A percentile compares a stretch with the other conserved stretches of the same genome.
Evolutionary conservation across 2,888 invertebrate species (phyloP).

Genomic region (Chrysomela aeneicollis): DNA sequence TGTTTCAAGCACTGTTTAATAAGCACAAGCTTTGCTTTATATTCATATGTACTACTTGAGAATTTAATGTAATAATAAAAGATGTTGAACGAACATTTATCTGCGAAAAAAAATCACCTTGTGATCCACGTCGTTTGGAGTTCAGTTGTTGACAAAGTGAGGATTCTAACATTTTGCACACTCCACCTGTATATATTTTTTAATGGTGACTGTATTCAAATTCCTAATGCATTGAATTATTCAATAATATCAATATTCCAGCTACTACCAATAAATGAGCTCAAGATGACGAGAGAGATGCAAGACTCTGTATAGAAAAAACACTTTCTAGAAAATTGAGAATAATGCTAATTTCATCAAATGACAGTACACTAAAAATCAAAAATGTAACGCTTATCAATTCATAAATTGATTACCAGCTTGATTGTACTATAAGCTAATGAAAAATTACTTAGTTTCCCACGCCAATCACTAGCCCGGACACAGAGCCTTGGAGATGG

Average conservation of each 20-base stretch:
- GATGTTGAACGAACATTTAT: constrained; percentile 13
- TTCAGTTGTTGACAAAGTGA: too few relatives aligned
- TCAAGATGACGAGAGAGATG: too few relatives aligned
- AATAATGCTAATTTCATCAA: too few relatives aligned
- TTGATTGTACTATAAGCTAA: constrained; percentile 34
- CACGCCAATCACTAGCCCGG: constrained; percentile 88
- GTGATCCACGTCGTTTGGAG: too few relatives aligned
- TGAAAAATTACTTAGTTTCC: constrained; percentile 74
- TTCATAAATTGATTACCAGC: neutral
- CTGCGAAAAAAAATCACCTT: neutral
- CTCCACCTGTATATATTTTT: too few relatives aligned
- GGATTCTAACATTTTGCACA: too few relatives aligned
- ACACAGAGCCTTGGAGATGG: constrained; percentile 91
- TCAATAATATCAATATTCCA: too few relatives aligned
- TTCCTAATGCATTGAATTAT: too few relatives aligned
- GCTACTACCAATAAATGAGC: too few relatives aligned
- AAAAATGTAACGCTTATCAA: neutral
- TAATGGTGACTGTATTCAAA: too few relatives aligned
- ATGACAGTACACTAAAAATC: neutral
- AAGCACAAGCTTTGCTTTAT: constrained; percentile 39
- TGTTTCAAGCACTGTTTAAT: constrained; percentile 23
- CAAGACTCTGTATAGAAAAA: too few relatives aligned
- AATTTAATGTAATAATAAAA: constrained; percentile 23
- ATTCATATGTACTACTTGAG: constrained; percentile 9
- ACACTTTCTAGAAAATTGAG: too few relatives aligned